Base-by-base conservation (phyloP, 2,797 vertebrate genomes). In the Loris lydekkerianus region DNA sequence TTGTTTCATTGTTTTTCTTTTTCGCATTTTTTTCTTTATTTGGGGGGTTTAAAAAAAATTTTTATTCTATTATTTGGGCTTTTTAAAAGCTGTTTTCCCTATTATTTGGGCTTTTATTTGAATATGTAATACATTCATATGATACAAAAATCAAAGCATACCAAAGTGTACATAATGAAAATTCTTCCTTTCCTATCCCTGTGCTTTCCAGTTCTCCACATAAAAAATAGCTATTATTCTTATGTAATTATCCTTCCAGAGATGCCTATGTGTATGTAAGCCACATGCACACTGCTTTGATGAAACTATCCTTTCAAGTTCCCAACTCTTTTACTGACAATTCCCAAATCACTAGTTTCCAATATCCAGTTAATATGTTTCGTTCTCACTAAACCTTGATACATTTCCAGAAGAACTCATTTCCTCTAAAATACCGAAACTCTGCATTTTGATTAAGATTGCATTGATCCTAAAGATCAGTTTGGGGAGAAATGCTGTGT, bases 101-200 rank as follows among this genome's bases (percentile, higher is more conserved):
- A 82, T 21, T 84, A 84, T 65, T 60, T 78, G 17, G 46, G 31
- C 20, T 34, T 56, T 83, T 77, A 81, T 58, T 60, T 77, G 29
- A 82, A 31, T 60, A 76, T 23, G 40, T 70, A 78, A 73, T 53
- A 73, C 15, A 63, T 76, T 70, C 2, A 77, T n/a, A 56, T 69
- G 20, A 53, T n/a, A 83, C 7, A 60, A 89, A 93, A 89, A 18
- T 20, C 78, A 77, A 89, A 75, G 83, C 61, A 75, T 89, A 94
- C 25, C 76, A 76, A 91, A 86, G 15, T 23, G 23, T 58, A 76
- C 60, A 37, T 20, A 60, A 9, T 76, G 23, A 84, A 89, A 86
- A 81, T 58, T 58, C 34, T 85, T 56, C 56, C 21, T 89, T 89
- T 86, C n/a, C 46, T 25, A 18, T 53, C 23, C 53, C 23, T 27